Percentiles rank a stretch among this genome's conserved stretches.
phyloP scores from a whole-genome alignment of 2,888 invertebrate species.

The Therioaphis trifolii region DNA sequence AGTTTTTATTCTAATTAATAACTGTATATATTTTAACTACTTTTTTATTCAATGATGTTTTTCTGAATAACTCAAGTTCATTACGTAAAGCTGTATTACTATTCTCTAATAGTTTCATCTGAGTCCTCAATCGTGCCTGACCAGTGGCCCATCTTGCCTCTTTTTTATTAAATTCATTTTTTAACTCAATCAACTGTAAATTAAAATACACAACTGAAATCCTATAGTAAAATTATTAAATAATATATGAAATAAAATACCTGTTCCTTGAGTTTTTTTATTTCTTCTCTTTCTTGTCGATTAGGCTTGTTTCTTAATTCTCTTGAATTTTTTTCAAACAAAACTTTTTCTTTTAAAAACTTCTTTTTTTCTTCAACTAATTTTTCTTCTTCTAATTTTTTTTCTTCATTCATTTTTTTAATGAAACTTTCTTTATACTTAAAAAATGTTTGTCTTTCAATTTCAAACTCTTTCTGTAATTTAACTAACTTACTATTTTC shows the following conservation, averaged over 20 bases:
- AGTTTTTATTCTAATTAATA: background rate
- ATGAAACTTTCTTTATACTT: conserved; percentile 72
- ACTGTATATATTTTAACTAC: conserved; percentile 35
- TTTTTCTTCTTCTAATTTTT: conserved; percentile 75
- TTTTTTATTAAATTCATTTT: conserved; percentile 78
- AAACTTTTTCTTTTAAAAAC: conserved; percentile 75
- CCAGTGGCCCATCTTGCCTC: conserved; percentile 79
- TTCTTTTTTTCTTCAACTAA: conserved; percentile 79
- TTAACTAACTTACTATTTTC: conserved; percentile 71
- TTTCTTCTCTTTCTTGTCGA: conserved; percentile 79
- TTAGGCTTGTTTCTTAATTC: conserved; percentile 76
- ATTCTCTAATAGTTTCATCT: conserved; percentile 79
- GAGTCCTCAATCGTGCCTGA: conserved; percentile 79
- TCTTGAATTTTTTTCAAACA: conserved; percentile 77
- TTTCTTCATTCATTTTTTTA: conserved; percentile 73
- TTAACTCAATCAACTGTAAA: conserved; percentile 74
- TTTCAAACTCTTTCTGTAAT: conserved; percentile 69
- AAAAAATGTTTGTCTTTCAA: conserved; percentile 72
- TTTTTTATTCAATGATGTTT: conserved; percentile 73
- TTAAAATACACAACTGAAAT: background rate
- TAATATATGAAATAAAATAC: conserved; percentile 38
- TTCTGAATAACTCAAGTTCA: conserved; percentile 77
- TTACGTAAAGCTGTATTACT: conserved; percentile 76
- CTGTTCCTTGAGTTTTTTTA: conserved; percentile 73
- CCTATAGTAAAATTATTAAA: background rate